These are phyloP conservation scores for Falco punctatus DNA, from an alignment of 2,113 vertebrate genomes.

Conservation along the genomic window DNA sequence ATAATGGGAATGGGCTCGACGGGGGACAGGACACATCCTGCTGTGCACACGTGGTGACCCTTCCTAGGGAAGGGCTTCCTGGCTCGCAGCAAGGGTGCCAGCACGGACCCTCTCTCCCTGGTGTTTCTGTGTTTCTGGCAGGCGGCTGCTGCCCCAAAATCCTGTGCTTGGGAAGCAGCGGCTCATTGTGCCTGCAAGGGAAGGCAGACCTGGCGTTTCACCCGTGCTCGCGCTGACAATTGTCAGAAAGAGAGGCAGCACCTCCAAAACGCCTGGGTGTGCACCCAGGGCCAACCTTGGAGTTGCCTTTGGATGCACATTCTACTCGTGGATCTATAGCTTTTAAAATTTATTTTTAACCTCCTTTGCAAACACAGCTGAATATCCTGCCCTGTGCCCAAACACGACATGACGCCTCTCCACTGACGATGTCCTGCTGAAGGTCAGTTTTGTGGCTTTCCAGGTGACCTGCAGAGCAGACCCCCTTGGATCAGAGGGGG, in stretches of 20 bases:
- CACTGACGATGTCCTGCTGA: neutral
- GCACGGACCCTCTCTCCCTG: neutral
- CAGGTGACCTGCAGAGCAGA: neutral
- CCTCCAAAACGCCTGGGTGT: fast-evolving
- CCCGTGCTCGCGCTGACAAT: fast-evolving
- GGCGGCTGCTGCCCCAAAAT: neutral
- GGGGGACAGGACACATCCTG: neutral
- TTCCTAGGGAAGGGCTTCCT: neutral
- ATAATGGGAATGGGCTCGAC: fast-evolving
- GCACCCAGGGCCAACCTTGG: neutral
- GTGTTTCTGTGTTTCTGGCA: neutral
- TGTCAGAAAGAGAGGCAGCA: neutral
- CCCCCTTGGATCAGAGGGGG: neutral
- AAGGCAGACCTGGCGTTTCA: neutral
- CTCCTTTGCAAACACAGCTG: neutral
- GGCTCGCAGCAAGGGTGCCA: neutral
- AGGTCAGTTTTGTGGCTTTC: neutral
- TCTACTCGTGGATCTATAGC: neutral
- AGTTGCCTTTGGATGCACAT: neutral
- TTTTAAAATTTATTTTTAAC: neutral
- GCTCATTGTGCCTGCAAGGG: neutral
- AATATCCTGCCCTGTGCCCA: fast-evolving
- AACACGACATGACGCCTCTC: fast-evolving
- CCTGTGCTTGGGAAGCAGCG: neutral
- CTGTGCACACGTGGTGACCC: fast-evolving